Conservation (phyloP, 2,888 invertebrate species). For the Cantharis rufa region DNA sequence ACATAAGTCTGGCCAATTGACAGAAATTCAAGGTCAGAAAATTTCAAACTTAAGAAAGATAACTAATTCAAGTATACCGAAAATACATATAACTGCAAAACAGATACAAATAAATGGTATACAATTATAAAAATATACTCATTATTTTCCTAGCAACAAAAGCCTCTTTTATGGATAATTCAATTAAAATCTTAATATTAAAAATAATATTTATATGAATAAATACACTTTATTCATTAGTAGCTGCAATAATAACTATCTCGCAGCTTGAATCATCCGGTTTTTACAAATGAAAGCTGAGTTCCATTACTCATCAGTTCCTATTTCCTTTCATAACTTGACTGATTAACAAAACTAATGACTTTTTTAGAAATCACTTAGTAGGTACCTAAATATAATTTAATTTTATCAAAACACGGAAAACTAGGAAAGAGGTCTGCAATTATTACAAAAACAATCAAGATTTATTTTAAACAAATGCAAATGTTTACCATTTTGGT, state of each 20-base stretch:
- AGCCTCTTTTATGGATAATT: neutral
- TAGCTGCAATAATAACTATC: constrained; percentile 24
- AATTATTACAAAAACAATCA: neutral
- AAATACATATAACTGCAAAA: too few relatives aligned
- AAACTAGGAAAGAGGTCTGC: neutral
- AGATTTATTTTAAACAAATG: too few relatives aligned
- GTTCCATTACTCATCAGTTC: constrained; percentile 29
- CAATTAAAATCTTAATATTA: neutral
- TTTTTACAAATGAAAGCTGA: constrained; percentile 29
- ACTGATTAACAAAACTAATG: constrained; percentile 27
- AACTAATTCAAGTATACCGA: too few relatives aligned
- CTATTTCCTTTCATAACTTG: constrained; percentile 30
- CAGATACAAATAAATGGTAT: too few relatives aligned
- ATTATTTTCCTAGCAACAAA: too few relatives aligned
- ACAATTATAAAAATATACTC: too few relatives aligned
- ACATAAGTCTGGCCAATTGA: too few relatives aligned
- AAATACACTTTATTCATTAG: constrained; percentile 22
- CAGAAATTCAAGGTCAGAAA: too few relatives aligned
- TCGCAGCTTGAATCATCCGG: constrained; percentile 25
- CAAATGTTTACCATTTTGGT: neutral
- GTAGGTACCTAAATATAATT: neutral
- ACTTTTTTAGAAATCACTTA: constrained; percentile 15
- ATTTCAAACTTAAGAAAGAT: too few relatives aligned
- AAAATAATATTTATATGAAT: neutral
- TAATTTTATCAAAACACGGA: neutral